Evolutionary conservation across 2,888 invertebrate species (phyloP).

Genomic region (Malthinus flaveolus): DNA sequence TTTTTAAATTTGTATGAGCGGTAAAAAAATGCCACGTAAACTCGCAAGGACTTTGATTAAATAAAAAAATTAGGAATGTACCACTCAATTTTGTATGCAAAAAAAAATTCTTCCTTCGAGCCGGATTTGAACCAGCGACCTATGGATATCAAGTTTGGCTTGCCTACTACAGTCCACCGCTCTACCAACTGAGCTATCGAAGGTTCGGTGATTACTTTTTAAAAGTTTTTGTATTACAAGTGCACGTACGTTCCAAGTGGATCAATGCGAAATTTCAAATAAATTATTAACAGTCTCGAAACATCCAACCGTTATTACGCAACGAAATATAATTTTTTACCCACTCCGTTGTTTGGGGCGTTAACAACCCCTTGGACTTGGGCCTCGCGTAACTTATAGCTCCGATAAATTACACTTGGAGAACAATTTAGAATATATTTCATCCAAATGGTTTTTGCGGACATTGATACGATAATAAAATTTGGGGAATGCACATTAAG

Average conservation of each 20-base stretch:
- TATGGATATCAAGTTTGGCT: slow-evolving; percentile 56
- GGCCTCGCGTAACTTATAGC: neutral
- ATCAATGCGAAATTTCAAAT: too few relatives aligned
- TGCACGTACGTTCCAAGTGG: too few relatives aligned
- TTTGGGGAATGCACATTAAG: slow-evolving; percentile 49
- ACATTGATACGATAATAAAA: slow-evolving; percentile 49
- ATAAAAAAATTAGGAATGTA: neutral
- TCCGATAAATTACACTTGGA: slow-evolving; percentile 25
- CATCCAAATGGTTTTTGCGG: slow-evolving; percentile 39
- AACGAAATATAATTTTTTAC: too few relatives aligned
- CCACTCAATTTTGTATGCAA: neutral
- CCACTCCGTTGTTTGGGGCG: too few relatives aligned
- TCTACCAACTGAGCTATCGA: slow-evolving; percentile 53
- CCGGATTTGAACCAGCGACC: slow-evolving; percentile 72
- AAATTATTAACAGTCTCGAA: too few relatives aligned
- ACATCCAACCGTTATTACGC: too few relatives aligned
- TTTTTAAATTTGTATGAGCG: neutral
- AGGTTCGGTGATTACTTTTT: slow-evolving; percentile 30
- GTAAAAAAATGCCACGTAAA: neutral
- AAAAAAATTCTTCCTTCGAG: slow-evolving; percentile 59
- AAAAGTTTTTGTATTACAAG: too few relatives aligned
- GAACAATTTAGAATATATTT: slow-evolving; percentile 34
- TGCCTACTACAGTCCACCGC: slow-evolving; percentile 50
- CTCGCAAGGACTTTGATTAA: neutral
- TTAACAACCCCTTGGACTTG: too few relatives aligned